Evolutionary conservation across 2,888 invertebrate species (phyloP).

Genomic region (Aethes cnicana): DNA sequence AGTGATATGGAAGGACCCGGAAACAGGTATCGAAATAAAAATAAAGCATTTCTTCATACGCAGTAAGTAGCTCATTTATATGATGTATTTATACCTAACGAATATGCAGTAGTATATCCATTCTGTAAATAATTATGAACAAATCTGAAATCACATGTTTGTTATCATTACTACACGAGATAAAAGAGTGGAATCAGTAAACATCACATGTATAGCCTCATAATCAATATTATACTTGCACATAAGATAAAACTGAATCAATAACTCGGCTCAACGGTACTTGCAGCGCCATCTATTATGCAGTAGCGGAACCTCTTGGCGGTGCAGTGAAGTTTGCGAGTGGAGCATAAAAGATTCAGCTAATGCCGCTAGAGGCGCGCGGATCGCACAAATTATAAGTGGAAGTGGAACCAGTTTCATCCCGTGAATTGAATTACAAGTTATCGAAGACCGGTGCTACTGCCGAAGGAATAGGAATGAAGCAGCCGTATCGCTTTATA

Average conservation of each 20-base stretch:
- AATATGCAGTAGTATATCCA: too few relatives aligned
- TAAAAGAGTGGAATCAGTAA: constrained; percentile 45
- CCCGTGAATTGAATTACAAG: constrained; percentile 38
- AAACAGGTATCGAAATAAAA: too few relatives aligned
- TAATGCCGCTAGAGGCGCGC: constrained; percentile 28
- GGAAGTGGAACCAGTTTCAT: constrained; percentile 42
- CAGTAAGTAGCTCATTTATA: too few relatives aligned
- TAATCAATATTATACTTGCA: constrained; percentile 64
- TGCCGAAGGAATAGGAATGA: constrained; percentile 19
- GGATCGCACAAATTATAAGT: constrained; percentile 33
- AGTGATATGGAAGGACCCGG: too few relatives aligned
- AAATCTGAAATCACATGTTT: constrained; percentile 18
- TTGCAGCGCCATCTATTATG: constrained; percentile 61
- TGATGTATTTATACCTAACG: too few relatives aligned
- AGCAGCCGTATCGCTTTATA: constrained; percentile 15
- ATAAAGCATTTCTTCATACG: too few relatives aligned
- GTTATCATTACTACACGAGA: constrained; percentile 41
- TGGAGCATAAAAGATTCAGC: constrained; percentile 33
- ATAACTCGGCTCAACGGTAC: constrained; percentile 34
- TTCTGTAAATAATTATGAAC: too few relatives aligned
- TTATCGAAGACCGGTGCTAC: constrained; percentile 40
- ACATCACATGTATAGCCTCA: constrained; percentile 53
- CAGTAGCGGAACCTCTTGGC: constrained; percentile 52
- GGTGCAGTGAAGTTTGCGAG: constrained; percentile 22
- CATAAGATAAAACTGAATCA: constrained; percentile 54